These are phyloP conservation scores for Chaenodraco wilsoni DNA, from an alignment of 2,797 vertebrate species.

Conservation along the genomic window DNA sequence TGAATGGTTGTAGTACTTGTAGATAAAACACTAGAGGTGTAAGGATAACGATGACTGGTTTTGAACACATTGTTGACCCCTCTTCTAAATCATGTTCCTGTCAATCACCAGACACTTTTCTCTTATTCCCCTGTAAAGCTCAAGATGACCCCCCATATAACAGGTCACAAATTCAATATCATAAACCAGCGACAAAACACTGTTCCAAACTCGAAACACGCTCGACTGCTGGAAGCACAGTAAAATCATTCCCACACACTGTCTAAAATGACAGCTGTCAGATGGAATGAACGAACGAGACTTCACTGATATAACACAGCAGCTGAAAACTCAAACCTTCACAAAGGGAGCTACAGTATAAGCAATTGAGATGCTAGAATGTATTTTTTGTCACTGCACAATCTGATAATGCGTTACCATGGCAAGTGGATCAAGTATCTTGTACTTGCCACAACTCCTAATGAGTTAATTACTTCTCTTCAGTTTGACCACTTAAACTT, in stretches of 20 bases:
- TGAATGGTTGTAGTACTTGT: not conserved
- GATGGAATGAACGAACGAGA: constrained; percentile 38
- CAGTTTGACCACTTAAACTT: no score
- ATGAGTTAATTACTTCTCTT: no score
- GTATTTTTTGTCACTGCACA: constrained; percentile 17
- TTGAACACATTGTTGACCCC: constrained; percentile 19
- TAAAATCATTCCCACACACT: constrained; percentile 42
- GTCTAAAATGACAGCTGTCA: constrained; percentile 66
- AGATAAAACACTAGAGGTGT: constrained; percentile 5
- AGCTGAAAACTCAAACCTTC: constrained; percentile 19
- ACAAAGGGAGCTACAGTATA: not conserved
- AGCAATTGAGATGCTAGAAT: constrained; percentile 6
- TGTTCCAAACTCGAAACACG: constrained; percentile 35
- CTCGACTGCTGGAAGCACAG: constrained; percentile 36
- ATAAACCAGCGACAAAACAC: constrained; percentile 49
- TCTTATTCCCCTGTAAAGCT: constrained; percentile 27
- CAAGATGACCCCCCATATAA: constrained; percentile 33
- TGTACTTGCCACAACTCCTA: no score
- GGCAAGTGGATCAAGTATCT: no score
- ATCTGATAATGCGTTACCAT: not conserved
- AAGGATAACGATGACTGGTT: constrained; percentile 9
- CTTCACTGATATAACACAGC: constrained; percentile 13
- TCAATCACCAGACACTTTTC: not conserved
- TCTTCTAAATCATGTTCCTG: constrained; percentile 16
- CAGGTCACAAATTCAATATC: constrained; percentile 56